phyloP scores from a whole-genome alignment of 2,797 vertebrate genomes.

The Halcyon smyrnensis region DNA sequence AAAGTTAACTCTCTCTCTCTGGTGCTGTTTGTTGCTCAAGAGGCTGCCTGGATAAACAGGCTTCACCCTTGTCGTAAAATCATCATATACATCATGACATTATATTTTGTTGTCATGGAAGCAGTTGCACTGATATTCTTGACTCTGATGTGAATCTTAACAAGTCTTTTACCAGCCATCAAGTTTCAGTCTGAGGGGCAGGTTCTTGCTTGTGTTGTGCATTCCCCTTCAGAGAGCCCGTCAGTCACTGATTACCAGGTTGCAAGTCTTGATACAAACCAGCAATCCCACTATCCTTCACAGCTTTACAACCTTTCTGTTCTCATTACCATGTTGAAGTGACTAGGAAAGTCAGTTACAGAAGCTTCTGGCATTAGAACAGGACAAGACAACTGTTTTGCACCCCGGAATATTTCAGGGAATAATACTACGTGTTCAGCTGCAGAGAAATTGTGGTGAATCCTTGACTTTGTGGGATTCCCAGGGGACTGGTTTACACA shows the following conservation, averaged over 20 bases:
- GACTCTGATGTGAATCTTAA: slow-evolving; percentile 63
- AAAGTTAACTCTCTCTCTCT: background rate
- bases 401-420: background rate
- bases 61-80: slow-evolving; percentile 40
- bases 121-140: slow-evolving; percentile 39
- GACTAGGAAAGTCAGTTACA: background rate
- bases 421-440: background rate
- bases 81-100: slow-evolving; percentile 36
- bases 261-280: background rate
- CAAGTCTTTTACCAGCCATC: slow-evolving; percentile 46
- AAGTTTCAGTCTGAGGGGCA: background rate
- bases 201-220: background rate
- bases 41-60: background rate
- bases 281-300: background rate
- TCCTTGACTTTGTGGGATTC: background rate
- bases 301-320: background rate
- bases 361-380: background rate
- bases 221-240: slow-evolving; percentile 2
- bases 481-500: background rate
- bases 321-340: background rate
- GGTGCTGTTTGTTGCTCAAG: background rate
- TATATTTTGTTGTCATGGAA: slow-evolving; percentile 68
- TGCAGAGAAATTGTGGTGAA: background rate
- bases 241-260: slow-evolving; percentile 34
- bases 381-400: background rate